Evolutionary conservation across 2,888 invertebrate genomes (phyloP).

Genomic region (Ormia ochracea): DNA sequence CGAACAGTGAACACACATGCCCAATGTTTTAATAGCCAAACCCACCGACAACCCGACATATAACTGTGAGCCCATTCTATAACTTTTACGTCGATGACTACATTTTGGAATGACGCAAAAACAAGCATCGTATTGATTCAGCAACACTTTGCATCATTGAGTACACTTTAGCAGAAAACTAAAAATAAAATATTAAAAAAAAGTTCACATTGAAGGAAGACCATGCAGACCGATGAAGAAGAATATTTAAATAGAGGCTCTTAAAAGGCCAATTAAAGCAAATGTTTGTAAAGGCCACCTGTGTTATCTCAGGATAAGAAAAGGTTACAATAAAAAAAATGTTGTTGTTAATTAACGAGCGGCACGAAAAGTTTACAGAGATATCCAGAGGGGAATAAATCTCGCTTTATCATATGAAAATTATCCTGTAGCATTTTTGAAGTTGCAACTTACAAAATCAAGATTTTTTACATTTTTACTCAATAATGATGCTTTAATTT

Average conservation of each 20-base stretch:
- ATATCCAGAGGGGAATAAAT: neutral
- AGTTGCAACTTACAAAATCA: no score
- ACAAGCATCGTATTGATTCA: constrained; percentile 54
- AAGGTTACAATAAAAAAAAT: neutral
- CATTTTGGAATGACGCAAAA: neutral
- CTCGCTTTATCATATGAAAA: neutral
- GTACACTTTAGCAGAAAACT: constrained; percentile 12
- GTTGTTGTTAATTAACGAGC: constrained; percentile 50
- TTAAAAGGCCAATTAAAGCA: constrained; percentile 59
- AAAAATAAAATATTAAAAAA: constrained; percentile 1
- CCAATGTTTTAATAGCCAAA: constrained; percentile 23
- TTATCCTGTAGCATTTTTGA: neutral
- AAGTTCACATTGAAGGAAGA: constrained; percentile 21
- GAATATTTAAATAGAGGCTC: constrained; percentile 52
- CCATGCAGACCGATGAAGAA: constrained; percentile 40
- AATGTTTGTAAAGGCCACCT: constrained; percentile 51
- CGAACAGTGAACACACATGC: neutral
- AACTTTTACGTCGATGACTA: constrained; percentile 17
- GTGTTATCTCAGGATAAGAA: neutral
- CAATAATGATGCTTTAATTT: no score
- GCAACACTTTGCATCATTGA: constrained; percentile 57
- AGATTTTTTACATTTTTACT: no score
- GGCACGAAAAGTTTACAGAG: neutral
- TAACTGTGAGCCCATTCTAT: neutral
- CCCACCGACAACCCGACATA: neutral